Percentiles rank a stretch among this genome's conserved stretches.
phyloP scores from a whole-genome alignment of 2,113 vertebrate genomes.

The Engystomops pustulosus region DNA sequence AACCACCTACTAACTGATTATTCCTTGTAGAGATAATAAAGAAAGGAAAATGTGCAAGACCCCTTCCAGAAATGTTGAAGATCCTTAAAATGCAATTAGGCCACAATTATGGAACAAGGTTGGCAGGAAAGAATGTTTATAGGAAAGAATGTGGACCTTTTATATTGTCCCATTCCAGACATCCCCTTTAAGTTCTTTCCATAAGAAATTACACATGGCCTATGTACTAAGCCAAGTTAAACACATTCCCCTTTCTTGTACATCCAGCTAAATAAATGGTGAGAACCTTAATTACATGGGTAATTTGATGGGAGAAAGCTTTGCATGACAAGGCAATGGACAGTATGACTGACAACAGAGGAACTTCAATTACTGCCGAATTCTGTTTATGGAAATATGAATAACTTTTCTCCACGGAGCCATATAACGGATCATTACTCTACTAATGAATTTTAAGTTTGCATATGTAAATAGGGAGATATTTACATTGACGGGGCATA shows the following conservation, averaged over 20 bases:
- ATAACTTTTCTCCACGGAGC: constrained; percentile 37
- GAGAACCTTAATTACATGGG: constrained; percentile 41
- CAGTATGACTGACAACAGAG: constrained; percentile 54
- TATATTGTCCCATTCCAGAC: too few relatives aligned
- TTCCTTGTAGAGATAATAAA: too few relatives aligned
- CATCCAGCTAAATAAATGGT: constrained; percentile 43
- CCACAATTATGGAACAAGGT: too few relatives aligned
- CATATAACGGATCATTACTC: constrained; percentile 50
- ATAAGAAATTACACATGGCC: background rate
- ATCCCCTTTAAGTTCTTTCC: too few relatives aligned
- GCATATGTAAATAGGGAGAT: constrained; percentile 26
- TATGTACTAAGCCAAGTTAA: constrained; percentile 12
- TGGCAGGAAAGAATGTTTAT: too few relatives aligned
- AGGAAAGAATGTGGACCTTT: too few relatives aligned
- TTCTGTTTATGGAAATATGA: constrained; percentile 54
- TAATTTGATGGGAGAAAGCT: constrained; percentile 25
- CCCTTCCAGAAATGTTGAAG: too few relatives aligned
- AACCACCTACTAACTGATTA: too few relatives aligned
- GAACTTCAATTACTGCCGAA: constrained; percentile 46
- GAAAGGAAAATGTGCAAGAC: too few relatives aligned
- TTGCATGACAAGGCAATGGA: constrained; percentile 45
- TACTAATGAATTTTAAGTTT: constrained; percentile 41
- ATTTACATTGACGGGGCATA: constrained; percentile 17
- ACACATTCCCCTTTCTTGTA: constrained; percentile 19
- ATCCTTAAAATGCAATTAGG: too few relatives aligned